phyloP scores from a whole-genome alignment of 2,797 vertebrate genomes.

The Catharus ustulatus region DNA sequence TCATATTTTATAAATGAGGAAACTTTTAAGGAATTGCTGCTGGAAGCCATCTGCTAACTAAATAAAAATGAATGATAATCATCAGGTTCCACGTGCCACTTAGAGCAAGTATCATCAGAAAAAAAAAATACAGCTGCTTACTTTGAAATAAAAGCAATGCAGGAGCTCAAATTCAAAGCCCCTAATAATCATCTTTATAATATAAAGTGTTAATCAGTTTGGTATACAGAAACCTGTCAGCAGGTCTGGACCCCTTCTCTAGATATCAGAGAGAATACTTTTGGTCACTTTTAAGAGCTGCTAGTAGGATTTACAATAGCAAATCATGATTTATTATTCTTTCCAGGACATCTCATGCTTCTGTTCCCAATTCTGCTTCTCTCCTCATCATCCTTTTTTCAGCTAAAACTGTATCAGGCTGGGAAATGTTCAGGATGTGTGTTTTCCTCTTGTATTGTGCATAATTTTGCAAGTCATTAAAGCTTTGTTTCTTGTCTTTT shows the following conservation, averaged over 20 bases:
- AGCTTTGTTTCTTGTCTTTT: slow-evolving; percentile 47
- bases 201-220: background rate
- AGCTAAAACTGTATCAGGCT: background rate
- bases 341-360: background rate
- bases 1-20: slow-evolving; percentile 63
- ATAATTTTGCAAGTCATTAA: slow-evolving; percentile 32
- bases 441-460: background rate
- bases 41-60: slow-evolving; percentile 63
- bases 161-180: background rate
- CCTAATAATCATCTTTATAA: background rate
- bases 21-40: slow-evolving; percentile 59
- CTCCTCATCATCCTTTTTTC: background rate
- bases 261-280: background rate
- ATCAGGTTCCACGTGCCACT: background rate
- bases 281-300: slow-evolving; percentile 17
- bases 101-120: background rate
- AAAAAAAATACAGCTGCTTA: background rate
- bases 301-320: slow-evolving; percentile 17
- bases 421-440: slow-evolving; percentile 7
- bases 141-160: background rate
- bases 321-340: slow-evolving; percentile 8
- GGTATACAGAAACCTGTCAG: background rate
- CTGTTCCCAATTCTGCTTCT: background rate
- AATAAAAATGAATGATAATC: slow-evolving; percentile 56
- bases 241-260: background rate